These are phyloP conservation scores for Peromyscus polionotus DNA, from an alignment of 2,113 vertebrate genomes.

Conservation along the genomic window DNA sequence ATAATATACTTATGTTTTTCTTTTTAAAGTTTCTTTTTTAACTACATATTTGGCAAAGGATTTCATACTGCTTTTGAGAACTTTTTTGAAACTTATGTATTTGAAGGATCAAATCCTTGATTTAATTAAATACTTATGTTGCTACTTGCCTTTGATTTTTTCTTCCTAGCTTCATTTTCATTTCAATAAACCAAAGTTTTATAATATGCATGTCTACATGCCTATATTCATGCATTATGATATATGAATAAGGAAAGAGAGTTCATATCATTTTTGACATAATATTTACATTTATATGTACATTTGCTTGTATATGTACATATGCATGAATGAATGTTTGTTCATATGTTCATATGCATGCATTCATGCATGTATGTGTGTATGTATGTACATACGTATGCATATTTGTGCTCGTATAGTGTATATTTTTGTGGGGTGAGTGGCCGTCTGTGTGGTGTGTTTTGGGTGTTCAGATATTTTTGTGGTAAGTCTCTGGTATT, in stretches of 20 bases:
- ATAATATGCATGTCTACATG: neutral
- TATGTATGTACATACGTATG: too few relatives aligned
- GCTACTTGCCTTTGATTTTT: neutral
- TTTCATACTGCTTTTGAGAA: neutral
- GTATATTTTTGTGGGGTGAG: neutral
- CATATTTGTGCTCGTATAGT: neutral
- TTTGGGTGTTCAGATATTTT: neutral
- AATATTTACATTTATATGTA: neutral
- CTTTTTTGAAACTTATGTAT: neutral
- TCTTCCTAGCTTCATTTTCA: neutral
- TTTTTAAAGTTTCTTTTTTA: neutral
- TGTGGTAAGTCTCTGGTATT: neutral
- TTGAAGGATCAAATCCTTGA: neutral
- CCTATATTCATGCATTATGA: too few relatives aligned
- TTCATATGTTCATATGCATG: neutral
- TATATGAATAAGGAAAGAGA: neutral
- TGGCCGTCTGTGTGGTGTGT: neutral
- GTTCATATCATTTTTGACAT: neutral
- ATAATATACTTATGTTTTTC: neutral
- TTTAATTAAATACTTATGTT: neutral
- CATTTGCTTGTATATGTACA: neutral
- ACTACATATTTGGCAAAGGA: neutral
- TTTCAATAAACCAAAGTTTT: neutral
- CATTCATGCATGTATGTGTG: neutral
- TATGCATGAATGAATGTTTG: neutral